Evolutionary conservation across 1,140 invertebrate species (phyloP).

Genomic region (Drosophila ercepeae): DNA sequence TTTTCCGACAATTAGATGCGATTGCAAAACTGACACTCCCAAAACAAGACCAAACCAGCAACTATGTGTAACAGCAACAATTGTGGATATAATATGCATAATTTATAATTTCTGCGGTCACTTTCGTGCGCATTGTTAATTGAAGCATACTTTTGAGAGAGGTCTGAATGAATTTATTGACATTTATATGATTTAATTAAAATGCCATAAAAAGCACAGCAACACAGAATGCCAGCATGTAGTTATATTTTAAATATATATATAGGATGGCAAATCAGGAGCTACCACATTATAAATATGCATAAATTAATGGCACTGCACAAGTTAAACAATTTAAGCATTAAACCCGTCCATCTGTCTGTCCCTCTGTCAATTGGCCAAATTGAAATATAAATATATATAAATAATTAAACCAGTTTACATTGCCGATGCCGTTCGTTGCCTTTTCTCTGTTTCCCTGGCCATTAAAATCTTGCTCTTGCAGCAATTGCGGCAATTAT

Average conservation of each 20-base stretch:
- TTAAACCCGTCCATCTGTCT: conserved; percentile 27
- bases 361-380: conserved; percentile 47
- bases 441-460: neutral
- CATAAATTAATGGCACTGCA: conserved; percentile 50
- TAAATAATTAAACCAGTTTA: conserved; percentile 52
- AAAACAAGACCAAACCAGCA: conserved; percentile 8
- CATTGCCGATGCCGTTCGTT: neutral
- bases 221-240: neutral
- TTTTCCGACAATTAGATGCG: conserved; percentile 25
- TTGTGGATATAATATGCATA: conserved; percentile 50
- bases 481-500: conserved; percentile 37
- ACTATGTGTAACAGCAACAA: conserved; percentile 48
- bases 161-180: conserved; percentile 58
- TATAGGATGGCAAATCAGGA: conserved; percentile 41
- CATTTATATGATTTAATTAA: conserved; percentile 69
- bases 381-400: conserved; percentile 60
- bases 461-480: neutral
- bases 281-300: conserved; percentile 43
- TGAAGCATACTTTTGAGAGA: conserved; percentile 52
- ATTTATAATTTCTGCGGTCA: conserved; percentile 60
- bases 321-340: conserved; percentile 59
- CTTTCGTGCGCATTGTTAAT: conserved; percentile 57
- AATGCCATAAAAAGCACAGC: conserved; percentile 42
- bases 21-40: conserved; percentile 1
- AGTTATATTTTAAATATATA: neutral